Percentiles rank a stretch among this genome's conserved stretches.
Conservation (phyloP, 2,888 invertebrate species). For the Muscina levida region DNA sequence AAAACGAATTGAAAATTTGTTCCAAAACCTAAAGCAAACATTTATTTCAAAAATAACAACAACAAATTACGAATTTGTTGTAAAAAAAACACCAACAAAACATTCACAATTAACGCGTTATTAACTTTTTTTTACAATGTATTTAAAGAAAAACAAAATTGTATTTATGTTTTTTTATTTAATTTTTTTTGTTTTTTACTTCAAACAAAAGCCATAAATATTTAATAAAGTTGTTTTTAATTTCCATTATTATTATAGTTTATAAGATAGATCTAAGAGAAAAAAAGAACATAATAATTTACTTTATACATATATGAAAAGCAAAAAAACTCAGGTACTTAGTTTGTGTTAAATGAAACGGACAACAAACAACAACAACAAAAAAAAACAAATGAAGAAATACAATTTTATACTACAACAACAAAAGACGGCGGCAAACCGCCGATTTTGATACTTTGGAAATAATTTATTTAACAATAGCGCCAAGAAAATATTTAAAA, state of each 20-base stretch:
- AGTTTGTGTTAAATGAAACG: slow-evolving; percentile 73
- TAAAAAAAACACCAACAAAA: slow-evolving; percentile 23
- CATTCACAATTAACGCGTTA: neutral
- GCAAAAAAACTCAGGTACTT: slow-evolving; percentile 78
- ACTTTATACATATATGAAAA: slow-evolving; percentile 51
- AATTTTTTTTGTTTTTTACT: slow-evolving; percentile 10
- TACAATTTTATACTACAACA: slow-evolving; percentile 34
- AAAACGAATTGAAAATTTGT: slow-evolving; percentile 59
- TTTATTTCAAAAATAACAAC: slow-evolving; percentile 29
- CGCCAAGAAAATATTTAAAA: neutral
- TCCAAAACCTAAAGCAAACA: slow-evolving; percentile 34
- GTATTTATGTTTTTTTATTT: slow-evolving; percentile 43
- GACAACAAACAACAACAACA: slow-evolving; percentile 30
- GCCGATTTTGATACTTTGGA: slow-evolving; percentile 30
- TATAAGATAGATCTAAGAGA: too few relatives aligned
- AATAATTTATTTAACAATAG: slow-evolving; percentile 14
- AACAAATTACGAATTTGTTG: slow-evolving; percentile 55
- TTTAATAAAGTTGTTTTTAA: slow-evolving; percentile 41
- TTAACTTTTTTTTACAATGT: neutral
- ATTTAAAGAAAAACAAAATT: neutral
- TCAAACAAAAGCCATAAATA: slow-evolving; percentile 66
- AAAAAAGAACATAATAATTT: slow-evolving; percentile 45
- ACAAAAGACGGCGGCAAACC: too few relatives aligned
- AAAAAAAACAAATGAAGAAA: slow-evolving; percentile 4
- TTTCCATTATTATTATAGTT: slow-evolving; percentile 26